These are phyloP conservation scores for Drosophila bipectinata DNA, from an alignment of 1,140 invertebrate genomes.

Conservation along the genomic window DNA sequence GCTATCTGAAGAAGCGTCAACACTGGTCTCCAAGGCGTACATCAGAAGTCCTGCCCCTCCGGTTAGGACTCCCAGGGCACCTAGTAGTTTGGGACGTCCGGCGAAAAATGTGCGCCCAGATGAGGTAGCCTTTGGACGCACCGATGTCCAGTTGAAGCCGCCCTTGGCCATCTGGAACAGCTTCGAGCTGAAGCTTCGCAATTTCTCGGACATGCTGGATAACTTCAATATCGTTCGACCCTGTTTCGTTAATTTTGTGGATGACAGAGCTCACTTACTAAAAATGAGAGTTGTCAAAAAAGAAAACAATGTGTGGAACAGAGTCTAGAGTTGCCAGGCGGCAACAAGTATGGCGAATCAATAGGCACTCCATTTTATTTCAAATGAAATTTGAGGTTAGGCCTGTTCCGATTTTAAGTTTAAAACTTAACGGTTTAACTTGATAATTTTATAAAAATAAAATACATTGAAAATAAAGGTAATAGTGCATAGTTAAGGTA, in stretches of 20 bases:
- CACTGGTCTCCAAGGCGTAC: conserved; percentile 93
- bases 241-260: not conserved
- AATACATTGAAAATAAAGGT: too few species aligned
- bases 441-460: too few species aligned
- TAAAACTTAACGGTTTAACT: not conserved
- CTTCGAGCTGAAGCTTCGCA: conserved; percentile 32
- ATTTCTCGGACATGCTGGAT: conserved; percentile 38
- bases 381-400: not conserved
- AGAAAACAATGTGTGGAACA: conserved; percentile 1
- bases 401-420: not conserved
- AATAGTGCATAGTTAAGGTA: too few species aligned
- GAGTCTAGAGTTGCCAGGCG: not conserved
- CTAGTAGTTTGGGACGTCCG: conserved; percentile 19
- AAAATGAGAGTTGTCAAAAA: not conserved
- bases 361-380: not conserved
- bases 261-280: not conserved
- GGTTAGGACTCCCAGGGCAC: conserved; percentile 87
- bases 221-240: not conserved
- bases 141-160: conserved; percentile 3
- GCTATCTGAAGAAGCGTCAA: conserved; percentile 91
- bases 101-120: not conserved
- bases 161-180: conserved; percentile 27
- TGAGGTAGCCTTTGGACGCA: conserved; percentile 14
- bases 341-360: not conserved
- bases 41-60: conserved; percentile 91